These are phyloP conservation scores for Caprella mutica DNA, from an alignment of 2,888 invertebrate species.

Conservation along the genomic window DNA sequence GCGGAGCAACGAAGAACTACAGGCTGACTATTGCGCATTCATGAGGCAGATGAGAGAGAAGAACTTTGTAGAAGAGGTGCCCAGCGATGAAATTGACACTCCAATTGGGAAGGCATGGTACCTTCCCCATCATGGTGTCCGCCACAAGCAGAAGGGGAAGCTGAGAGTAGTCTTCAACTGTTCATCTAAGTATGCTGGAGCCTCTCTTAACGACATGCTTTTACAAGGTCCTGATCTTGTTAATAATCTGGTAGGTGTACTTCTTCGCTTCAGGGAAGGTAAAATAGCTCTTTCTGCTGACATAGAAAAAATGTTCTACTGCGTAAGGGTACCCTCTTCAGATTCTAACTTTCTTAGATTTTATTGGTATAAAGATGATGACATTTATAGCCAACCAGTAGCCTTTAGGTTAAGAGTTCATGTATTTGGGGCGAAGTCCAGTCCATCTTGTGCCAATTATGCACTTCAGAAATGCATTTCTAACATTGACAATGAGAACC, in stretches of 20 bases:
- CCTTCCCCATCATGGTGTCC: conserved; percentile 4
- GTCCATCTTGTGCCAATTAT: not conserved
- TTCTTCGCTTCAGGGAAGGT: conserved; percentile 7
- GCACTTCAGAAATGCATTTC: too few species aligned
- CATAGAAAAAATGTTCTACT: conserved; percentile 10
- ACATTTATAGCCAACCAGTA: too few species aligned
- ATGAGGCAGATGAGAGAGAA: not conserved
- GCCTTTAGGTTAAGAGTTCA: not conserved
- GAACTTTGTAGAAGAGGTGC: not conserved
- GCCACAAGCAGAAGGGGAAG: conserved; percentile 8
- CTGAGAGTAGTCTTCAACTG: conserved; percentile 13
- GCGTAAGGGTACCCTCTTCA: conserved; percentile 1
- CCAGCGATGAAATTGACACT: not conserved
- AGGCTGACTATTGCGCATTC: conserved; percentile 2
- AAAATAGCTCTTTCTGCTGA: conserved; percentile 3
- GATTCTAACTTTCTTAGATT: conserved; percentile 6
- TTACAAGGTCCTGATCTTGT: not conserved
- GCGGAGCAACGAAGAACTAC: not conserved
- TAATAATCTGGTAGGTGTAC: not conserved
- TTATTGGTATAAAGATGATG: not conserved
- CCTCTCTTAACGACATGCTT: not conserved
- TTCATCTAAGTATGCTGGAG: not conserved
- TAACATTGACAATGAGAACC: too few species aligned
- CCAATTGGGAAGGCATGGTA: conserved; percentile 1
- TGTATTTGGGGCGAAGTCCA: not conserved